Evolutionary conservation across 2,113 vertebrate genomes (phyloP), one percentile per base, ranked within the genome.

Genomic region (Ginglymostoma cirratum): DNA sequence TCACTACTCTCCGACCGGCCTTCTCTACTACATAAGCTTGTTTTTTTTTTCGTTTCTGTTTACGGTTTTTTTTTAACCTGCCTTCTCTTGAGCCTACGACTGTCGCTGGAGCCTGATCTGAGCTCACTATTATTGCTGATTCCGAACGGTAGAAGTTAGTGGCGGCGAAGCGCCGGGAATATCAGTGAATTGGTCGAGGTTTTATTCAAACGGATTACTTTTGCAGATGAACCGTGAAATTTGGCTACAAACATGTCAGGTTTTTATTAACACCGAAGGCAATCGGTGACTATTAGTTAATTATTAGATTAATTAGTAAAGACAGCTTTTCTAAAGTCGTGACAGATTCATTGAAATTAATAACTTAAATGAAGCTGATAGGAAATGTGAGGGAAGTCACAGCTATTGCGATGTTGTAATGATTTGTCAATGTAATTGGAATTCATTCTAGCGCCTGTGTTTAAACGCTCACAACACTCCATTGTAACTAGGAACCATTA

Each of bases 251-350:
- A 93, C 34, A 67, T 67, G 34, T 93, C 61, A 66, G 61, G n/a
- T 38, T 93, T 93, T 66, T n/a, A 38, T 66, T 65, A 66, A 6
- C 89, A 66, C 12, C n/a, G 61, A 66, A 93, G 89, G 65, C 89
- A 90, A 90, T 90, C 48, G 87, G 52, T 42, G 65, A 66, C 89
- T 67, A n/a, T 38, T 65, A 93, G 89, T 93, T 93, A 66, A 67
- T 93, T 93, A 65, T 93, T 93, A 66, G n/a, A 93, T 93, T 93
- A 66, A 93, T 93, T 93, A 66, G 61, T 65, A 66, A 93, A 93
- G 89, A 93, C 61, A 34, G 87, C 52, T 30, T 90, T 90, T 61
- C 87, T n/a, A 30, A 66, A 67, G 34, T 93, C 61, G 61, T 93
- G 89, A 66, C 89, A 67, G 65, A 38, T 93, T 93, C 61, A 93